phyloP scores from a whole-genome alignment of 2,888 invertebrate genomes.

The Oscheius onirici region DNA sequence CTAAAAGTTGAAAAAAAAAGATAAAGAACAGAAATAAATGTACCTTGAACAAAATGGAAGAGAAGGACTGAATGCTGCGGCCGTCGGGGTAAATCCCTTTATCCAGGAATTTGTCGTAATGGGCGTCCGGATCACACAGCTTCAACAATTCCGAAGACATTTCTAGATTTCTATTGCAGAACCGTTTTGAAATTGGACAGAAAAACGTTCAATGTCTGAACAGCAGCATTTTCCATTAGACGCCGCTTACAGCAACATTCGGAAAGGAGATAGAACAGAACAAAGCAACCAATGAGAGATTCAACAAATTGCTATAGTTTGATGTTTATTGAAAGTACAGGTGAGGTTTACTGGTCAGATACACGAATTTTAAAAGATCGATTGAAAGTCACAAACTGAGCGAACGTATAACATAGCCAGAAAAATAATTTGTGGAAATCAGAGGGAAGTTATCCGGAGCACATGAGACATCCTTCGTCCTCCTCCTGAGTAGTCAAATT shows the following conservation, averaged over 20 bases:
- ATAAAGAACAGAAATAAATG: too few species aligned
- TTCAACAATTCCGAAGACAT: slow-evolving; percentile 23
- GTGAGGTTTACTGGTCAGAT: too few species aligned
- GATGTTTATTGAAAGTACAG: too few species aligned
- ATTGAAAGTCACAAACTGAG: too few species aligned
- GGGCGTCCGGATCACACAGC: slow-evolving; percentile 43
- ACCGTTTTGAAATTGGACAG: neutral
- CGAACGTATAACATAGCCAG: too few species aligned
- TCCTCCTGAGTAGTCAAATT: slow-evolving; percentile 6
- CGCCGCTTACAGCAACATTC: too few species aligned
- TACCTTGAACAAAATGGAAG: slow-evolving; percentile 25
- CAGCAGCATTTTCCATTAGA: too few species aligned
- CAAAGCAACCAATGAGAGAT: too few species aligned
- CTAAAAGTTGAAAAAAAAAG: slow-evolving; percentile 32
- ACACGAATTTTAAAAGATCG: too few species aligned
- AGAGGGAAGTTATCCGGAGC: slow-evolving; percentile 55
- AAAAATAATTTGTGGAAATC: too few species aligned
- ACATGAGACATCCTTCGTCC: slow-evolving; percentile 68
- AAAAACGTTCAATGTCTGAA: neutral
- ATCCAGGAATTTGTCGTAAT: slow-evolving; percentile 39
- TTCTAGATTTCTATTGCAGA: neutral
- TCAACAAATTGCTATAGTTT: too few species aligned
- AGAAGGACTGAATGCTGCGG: slow-evolving; percentile 7
- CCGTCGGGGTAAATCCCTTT: slow-evolving; percentile 44
- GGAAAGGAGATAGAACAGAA: too few species aligned